A percentile compares a stretch with the other conserved stretches of the same genome.
phyloP scores from a whole-genome alignment of 2,797 vertebrate genomes.

The Periophthalmus magnuspinnatus region DNA sequence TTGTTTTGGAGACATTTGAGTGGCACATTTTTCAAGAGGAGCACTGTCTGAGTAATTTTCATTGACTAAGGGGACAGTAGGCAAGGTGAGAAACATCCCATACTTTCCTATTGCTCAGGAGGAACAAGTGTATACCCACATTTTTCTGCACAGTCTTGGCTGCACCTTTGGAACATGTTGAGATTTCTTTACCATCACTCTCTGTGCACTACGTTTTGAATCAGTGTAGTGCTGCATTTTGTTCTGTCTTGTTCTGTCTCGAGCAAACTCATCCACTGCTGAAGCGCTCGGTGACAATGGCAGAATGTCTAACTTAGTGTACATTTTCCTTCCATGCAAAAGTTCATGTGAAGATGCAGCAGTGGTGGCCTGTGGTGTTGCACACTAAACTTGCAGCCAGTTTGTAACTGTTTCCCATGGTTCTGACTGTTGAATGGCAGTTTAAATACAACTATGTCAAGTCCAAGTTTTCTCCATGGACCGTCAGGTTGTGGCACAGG shows the following conservation, averaged over 20 bases:
- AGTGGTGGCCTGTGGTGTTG: fast-evolving
- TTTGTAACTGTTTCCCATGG: slow-evolving; percentile 7
- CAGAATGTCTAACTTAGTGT: not conserved
- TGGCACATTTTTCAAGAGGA: not conserved
- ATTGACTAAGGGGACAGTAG: not conserved
- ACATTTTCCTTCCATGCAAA: not conserved
- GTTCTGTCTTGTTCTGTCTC: not conserved
- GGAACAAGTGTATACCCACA: slow-evolving; percentile 3
- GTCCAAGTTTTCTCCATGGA: too few species aligned
- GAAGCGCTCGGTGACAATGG: not conserved
- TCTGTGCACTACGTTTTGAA: too few species aligned
- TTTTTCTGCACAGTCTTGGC: slow-evolving; percentile 5
- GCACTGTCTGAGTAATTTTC: not conserved
- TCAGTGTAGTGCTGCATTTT: slow-evolving; percentile 1
- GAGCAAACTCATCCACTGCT: too few species aligned
- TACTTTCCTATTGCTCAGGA: slow-evolving; percentile 15
- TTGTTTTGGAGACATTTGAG: not conserved
- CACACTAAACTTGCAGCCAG: slow-evolving; percentile 2
- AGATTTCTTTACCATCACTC: too few species aligned
- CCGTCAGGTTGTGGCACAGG: too few species aligned
- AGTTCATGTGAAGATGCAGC: not conserved
- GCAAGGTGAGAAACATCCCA: slow-evolving; percentile 8
- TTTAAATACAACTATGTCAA: too few species aligned
- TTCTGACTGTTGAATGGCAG: too few species aligned
- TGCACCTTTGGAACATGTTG: not conserved